Conservation (phyloP, 2,888 invertebrate genomes). For the Gastracanthus pulcherrimus region DNA sequence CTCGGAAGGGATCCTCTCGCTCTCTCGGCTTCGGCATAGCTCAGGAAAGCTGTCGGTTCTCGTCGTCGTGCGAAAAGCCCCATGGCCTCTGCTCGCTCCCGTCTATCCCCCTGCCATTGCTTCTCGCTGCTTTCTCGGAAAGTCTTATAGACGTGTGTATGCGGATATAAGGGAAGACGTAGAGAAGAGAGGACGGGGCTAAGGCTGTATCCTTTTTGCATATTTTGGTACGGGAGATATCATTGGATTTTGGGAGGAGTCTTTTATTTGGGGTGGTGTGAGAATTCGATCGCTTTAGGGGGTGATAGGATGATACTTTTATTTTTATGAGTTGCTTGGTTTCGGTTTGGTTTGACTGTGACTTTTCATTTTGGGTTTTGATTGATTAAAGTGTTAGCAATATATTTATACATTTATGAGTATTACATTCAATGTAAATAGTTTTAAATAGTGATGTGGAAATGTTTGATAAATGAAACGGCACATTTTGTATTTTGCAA, state of each 20-base stretch:
- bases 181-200: too few species aligned
- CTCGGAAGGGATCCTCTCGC: conserved; percentile 36
- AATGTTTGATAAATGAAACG: too few species aligned
- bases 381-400: too few species aligned
- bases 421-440: too few species aligned
- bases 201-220: conserved; percentile 22
- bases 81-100: too few species aligned
- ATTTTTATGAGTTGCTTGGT: neutral
- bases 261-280: neutral
- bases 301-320: neutral
- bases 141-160: neutral
- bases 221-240: conserved; percentile 14
- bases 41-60: conserved; percentile 13
- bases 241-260: conserved; percentile 21
- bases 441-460: too few species aligned
- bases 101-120: neutral
- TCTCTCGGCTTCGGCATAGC: too few species aligned
- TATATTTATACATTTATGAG: too few species aligned
- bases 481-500: too few species aligned
- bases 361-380: too few species aligned
- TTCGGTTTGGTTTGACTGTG: too few species aligned
- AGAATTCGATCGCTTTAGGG: conserved; percentile 3
- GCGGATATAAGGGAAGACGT: neutral
- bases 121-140: neutral
- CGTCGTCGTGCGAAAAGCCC: neutral